Base-by-base conservation (phyloP, 2,888 invertebrate genomes). In the Apotomis turbidana region DNA sequence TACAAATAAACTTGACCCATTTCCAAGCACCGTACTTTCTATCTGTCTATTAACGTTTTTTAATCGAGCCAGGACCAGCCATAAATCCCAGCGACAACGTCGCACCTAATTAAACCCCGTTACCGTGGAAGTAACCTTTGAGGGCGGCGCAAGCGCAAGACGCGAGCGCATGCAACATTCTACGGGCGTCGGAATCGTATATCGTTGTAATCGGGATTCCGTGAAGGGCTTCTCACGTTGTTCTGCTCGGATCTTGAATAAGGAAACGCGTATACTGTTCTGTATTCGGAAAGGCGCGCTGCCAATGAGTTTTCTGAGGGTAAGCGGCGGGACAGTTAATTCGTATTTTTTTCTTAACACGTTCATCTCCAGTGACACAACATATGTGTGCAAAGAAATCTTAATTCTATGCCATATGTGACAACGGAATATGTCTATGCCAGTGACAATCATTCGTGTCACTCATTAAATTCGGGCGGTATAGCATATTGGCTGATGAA, bases 51-150 rank as follows among this genome's bases (percentile, higher is more conserved):
- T 66, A 66, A 46, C 66, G 27, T 62, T 66, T 66, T 66, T 66
- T 66, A 66, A 66, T 66, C 74, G 74, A 75, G 44, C 64, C 55
- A 66, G 66, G 68, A 72, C 52, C 67, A 70, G 76, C 80, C 77
- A 85, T 89, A 88, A 88, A 88, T 89, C 83, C 80, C 77, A 60
- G 77, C 80, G 85, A 85, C 87, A 83, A 81, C 83, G 81, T 85
- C 85, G 84, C 83, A 87, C 85, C 88, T 87, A 88, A 89, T 89
- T 89, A 88, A 80, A 83, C 79, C 75, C 86, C 85, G 88, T 86
- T 86, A 85, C 76, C 78, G 74, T 64, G 76, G 77, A 79, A 8
- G 59, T 57, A 70, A 59, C 70, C 66, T 70, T 51, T 52, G 58
- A 49, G 59, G 44, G 57, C 70, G n/a, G 70, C 58, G 60, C 49